These are phyloP conservation scores for Botia almorhae DNA, from an alignment of 2,797 vertebrate genomes.

Conservation along the genomic window DNA sequence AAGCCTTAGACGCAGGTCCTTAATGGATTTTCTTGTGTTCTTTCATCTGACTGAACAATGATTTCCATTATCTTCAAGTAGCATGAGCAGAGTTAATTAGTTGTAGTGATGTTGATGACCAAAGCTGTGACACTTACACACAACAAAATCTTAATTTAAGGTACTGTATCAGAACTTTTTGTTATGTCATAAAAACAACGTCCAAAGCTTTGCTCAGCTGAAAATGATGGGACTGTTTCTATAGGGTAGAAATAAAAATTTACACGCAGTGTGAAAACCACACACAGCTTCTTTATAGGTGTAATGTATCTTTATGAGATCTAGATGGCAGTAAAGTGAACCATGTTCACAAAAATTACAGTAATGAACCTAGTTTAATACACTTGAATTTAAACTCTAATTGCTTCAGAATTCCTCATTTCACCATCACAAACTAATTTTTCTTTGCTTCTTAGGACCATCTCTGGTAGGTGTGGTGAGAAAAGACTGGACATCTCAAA, in stretches of 20 bases:
- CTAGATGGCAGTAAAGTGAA: neutral
- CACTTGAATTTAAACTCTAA: neutral
- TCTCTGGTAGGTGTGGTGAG: constrained; percentile 92
- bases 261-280: too few relatives aligned
- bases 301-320: neutral
- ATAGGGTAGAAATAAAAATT: neutral
- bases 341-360: neutral
- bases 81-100: constrained; percentile 5
- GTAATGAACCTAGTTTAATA: neutral
- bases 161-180: neutral
- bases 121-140: neutral
- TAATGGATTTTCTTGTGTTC: constrained; percentile 35
- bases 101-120: constrained; percentile 2
- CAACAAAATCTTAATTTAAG: neutral
- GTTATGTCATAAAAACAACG: neutral
- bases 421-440: neutral
- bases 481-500: constrained; percentile 94
- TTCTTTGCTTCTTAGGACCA: constrained; percentile 81
- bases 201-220: neutral
- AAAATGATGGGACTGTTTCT: neutral
- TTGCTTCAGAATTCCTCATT: neutral
- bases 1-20: neutral
- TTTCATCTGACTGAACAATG: constrained; percentile 29
- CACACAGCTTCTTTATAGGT: neutral
- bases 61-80: constrained; percentile 19